These are phyloP conservation scores for Brevimyrus niger DNA, from an alignment of 2,113 vertebrate genomes.

Conservation along the genomic window DNA sequence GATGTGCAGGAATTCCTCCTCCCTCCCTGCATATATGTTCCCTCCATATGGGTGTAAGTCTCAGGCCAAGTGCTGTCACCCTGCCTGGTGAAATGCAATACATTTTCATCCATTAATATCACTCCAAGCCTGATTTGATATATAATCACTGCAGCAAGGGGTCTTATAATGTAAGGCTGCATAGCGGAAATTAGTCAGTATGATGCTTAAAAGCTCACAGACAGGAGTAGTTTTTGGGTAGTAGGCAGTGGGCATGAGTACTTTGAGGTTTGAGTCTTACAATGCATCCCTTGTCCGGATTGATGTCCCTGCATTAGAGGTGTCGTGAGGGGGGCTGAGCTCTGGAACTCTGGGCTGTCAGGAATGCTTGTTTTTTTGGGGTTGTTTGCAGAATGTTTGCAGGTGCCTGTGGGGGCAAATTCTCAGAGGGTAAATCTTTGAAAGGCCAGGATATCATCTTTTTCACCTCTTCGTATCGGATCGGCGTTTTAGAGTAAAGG, in stretches of 20 bases:
- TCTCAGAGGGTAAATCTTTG: slow-evolving; percentile 37
- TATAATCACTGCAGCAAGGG: background rate
- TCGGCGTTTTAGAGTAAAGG: background rate
- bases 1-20: background rate
- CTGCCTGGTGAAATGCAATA: background rate
- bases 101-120: background rate
- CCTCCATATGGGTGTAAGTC: background rate
- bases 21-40: background rate
- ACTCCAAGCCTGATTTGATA: background rate
- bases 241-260: background rate
- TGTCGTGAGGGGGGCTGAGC: too few species aligned
- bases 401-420: slow-evolving; percentile 10
- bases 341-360: slow-evolving; percentile 2
- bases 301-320: background rate
- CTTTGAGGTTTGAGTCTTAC: background rate
- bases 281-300: background rate
- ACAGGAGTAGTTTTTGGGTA: background rate
- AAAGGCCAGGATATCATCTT: background rate
- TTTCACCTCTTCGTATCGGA: background rate
- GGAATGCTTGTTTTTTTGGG: slow-evolving; percentile 9
- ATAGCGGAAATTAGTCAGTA: background rate
- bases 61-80: background rate
- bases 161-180: background rate
- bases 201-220: background rate
- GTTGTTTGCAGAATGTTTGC: background rate